Evolutionary conservation across 2,113 vertebrate genomes (phyloP), one percentile per base, ranked within the genome.

Genomic region (Phoxinus phoxinus): DNA sequence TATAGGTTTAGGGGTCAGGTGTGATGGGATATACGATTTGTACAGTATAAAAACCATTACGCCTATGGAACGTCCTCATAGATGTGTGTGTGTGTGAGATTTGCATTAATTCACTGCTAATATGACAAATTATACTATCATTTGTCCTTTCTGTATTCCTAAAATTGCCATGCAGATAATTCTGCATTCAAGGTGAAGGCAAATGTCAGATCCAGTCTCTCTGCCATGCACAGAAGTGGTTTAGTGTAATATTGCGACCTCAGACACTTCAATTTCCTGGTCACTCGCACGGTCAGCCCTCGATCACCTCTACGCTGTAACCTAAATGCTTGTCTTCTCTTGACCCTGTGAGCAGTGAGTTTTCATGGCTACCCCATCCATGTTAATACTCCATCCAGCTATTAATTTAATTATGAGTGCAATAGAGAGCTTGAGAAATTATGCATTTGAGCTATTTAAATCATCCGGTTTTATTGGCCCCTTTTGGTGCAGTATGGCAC

Each of bases 401-500:
- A 65, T 65, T 63, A 3, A 46, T 63, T 41, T 65, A n/a, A 63
- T 65, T 63, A 46, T 80, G 15, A 21, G n/a, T 80, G 37, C 37
- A 41, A 79, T 41, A 17, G 32, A n/a, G 30, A 17, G 77, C 35
- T 56, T 56, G 53, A 23, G 53, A 9, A 23, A 56, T 51, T 0
- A 51, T 56, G 53, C 21, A 21, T 27, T 80, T 63, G 37, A 46
- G 56, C 56, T 61, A 25, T 41, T 41, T 61, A 79, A 80, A 44
- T 63, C 77, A 41, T 44, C n/a, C 61, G 58, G 9, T 9, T 63
- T 13, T 78, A 9, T 17, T 21, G 27, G 76, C 35, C 63, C 8
- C 8, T 41, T 41, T 19, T 81, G 78, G n/a, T 80, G 78, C 58
- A 63, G 8, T 81, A 80, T 80, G 58, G 78, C 78, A 63, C 23